Conservation (phyloP, 2,797 vertebrate species). For the Geotrypetes seraphini region DNA sequence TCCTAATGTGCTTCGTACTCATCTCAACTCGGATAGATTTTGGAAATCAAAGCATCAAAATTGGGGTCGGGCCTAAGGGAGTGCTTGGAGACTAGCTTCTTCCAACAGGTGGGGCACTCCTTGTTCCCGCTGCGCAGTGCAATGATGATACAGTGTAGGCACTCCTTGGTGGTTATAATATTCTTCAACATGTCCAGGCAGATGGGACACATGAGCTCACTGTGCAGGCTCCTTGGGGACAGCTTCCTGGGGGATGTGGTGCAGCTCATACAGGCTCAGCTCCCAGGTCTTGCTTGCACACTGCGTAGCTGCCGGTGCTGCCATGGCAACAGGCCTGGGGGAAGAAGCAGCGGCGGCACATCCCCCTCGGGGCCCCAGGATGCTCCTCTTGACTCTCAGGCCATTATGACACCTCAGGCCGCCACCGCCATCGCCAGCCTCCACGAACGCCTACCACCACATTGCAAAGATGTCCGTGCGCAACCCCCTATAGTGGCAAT, state of each 20-base stretch:
- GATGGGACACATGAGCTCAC: conserved; percentile 86
- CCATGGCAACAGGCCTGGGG: conserved; percentile 57
- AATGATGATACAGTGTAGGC: conserved; percentile 82
- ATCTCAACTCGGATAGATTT: conserved; percentile 84
- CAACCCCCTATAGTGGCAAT: too few relatives aligned
- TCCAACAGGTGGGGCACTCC: conserved; percentile 82
- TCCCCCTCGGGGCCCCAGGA: too few relatives aligned
- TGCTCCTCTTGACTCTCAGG: neutral
- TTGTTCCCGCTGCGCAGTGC: conserved; percentile 83
- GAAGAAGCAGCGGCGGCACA: neutral
- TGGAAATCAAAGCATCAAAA: conserved; percentile 84
- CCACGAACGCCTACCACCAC: too few relatives aligned
- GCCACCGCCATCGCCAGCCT: neutral
- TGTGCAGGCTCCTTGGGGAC: conserved; percentile 78
- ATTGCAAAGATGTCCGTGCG: too few relatives aligned
- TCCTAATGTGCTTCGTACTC: conserved; percentile 87
- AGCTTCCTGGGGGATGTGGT: conserved; percentile 81
- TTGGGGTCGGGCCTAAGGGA: conserved; percentile 79
- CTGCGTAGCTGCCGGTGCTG: conserved; percentile 70
- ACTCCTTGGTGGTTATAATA: conserved; percentile 91
- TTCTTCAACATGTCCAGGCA: conserved; percentile 89
- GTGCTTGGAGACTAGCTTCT: conserved; percentile 81
- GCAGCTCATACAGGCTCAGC: conserved; percentile 77
- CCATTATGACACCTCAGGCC: neutral
- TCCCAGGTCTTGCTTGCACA: conserved; percentile 82